Evolutionary conservation across 2,888 invertebrate species (phyloP).

Genomic region (Sarcophaga subvicina): DNA sequence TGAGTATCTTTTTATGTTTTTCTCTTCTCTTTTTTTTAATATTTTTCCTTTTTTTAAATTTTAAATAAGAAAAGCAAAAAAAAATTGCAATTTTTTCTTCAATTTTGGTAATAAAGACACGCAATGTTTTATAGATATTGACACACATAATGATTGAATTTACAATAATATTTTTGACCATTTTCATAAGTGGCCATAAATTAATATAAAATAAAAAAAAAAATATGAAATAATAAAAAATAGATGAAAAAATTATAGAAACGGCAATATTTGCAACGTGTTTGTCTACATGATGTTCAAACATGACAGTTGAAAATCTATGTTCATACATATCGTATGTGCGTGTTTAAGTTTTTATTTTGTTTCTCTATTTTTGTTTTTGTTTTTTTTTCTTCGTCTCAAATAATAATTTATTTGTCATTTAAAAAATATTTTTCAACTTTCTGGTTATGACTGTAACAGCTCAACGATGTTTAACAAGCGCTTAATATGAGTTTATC

Average conservation of each 20-base stretch:
- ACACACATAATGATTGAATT: constrained; percentile 62
- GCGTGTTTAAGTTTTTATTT: too few relatives aligned
- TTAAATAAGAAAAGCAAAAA: too few relatives aligned
- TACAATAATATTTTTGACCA: constrained; percentile 50
- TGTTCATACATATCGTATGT: neutral
- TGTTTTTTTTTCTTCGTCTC: constrained; percentile 6
- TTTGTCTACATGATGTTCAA: constrained; percentile 66
- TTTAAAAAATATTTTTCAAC: constrained; percentile 28
- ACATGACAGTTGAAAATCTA: constrained; percentile 62
- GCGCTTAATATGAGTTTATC: neutral
- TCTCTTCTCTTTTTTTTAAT: neutral
- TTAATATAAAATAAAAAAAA: constrained; percentile 35
- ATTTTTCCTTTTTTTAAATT: constrained; percentile 14
- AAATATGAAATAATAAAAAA: constrained; percentile 25
- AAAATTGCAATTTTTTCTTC: neutral
- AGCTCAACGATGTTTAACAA: constrained; percentile 6
- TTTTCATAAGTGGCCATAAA: constrained; percentile 54
- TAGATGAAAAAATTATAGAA: constrained; percentile 17
- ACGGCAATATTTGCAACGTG: constrained; percentile 55
- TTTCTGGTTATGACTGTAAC: constrained; percentile 8
- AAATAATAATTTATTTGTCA: constrained; percentile 42
- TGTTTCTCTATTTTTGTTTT: neutral
- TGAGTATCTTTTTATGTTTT: constrained; percentile 25
- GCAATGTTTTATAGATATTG: constrained; percentile 63
- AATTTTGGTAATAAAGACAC: constrained; percentile 64